These are phyloP conservation scores for Fukomys damarensis DNA, from an alignment of 2,113 vertebrate genomes.

Conservation along the genomic window DNA sequence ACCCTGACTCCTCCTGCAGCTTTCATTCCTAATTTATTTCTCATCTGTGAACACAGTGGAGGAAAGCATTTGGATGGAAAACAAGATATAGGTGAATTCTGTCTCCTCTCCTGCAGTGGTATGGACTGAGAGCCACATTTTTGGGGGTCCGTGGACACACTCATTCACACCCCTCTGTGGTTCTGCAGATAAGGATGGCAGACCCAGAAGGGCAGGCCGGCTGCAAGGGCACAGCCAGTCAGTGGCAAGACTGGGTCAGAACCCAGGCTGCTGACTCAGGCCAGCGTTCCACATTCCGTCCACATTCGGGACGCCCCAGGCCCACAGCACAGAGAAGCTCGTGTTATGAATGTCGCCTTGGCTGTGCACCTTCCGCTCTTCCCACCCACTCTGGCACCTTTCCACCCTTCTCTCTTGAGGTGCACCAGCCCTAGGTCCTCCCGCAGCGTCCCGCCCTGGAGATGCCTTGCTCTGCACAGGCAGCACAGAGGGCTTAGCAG, in stretches of 20 bases:
- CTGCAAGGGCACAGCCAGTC: not conserved
- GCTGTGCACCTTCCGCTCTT: not conserved
- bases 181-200: not conserved
- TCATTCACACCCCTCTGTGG: not conserved
- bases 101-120: not conserved
- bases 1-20: too few species aligned
- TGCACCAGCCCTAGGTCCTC: not conserved
- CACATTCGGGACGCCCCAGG: not conserved
- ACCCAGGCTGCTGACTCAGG: not conserved
- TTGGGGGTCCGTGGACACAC: not conserved
- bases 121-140: not conserved
- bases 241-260: not conserved
- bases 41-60: not conserved
- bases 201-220: not conserved
- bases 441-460: not conserved
- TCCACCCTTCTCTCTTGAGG: not conserved
- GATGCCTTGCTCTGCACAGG: not conserved
- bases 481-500: not conserved
- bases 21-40: not conserved
- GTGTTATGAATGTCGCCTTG: not conserved
- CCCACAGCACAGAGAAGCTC: not conserved
- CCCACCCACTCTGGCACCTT: not conserved
- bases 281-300: not conserved
- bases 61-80: not conserved
- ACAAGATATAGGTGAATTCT: not conserved